Percentiles rank a stretch among this genome's conserved stretches.
phyloP scores from a whole-genome alignment of 2,113 vertebrate genomes.

The Grantiella picta region DNA sequence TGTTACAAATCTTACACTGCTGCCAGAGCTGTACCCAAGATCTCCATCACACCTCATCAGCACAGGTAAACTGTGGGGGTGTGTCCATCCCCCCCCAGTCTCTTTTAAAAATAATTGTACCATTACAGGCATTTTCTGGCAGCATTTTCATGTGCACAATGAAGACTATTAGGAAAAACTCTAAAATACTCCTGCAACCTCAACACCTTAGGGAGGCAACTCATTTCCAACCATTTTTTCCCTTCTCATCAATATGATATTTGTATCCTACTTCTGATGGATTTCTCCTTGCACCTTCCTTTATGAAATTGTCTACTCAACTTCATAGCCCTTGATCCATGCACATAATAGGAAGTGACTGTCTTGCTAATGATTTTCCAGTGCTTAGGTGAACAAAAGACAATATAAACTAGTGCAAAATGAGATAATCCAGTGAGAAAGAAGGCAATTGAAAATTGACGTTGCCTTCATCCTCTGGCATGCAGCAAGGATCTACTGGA shows the following conservation, averaged over 20 bases:
- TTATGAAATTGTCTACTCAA: background rate
- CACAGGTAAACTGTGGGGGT: background rate
- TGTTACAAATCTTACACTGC: background rate
- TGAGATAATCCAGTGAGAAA: background rate
- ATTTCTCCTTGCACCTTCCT: background rate
- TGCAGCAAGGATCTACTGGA: background rate
- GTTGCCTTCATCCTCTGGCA: background rate
- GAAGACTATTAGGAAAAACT: background rate
- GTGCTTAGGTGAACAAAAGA: background rate
- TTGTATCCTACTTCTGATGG: background rate
- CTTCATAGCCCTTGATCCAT: background rate
- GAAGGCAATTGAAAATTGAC: background rate
- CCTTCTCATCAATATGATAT: background rate
- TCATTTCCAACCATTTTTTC: background rate
- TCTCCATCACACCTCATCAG: background rate
- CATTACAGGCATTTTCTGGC: background rate
- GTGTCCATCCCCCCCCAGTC: background rate
- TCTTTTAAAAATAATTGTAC: background rate
- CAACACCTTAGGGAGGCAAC: background rate
- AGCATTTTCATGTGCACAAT: background rate
- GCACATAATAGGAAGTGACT: background rate
- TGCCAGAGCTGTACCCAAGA: background rate
- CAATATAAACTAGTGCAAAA: background rate
- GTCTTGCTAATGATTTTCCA: background rate
- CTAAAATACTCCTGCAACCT: background rate